Evolutionary conservation across 2,888 invertebrate genomes (phyloP).

Genomic region (Troides oblongomaculatus): DNA sequence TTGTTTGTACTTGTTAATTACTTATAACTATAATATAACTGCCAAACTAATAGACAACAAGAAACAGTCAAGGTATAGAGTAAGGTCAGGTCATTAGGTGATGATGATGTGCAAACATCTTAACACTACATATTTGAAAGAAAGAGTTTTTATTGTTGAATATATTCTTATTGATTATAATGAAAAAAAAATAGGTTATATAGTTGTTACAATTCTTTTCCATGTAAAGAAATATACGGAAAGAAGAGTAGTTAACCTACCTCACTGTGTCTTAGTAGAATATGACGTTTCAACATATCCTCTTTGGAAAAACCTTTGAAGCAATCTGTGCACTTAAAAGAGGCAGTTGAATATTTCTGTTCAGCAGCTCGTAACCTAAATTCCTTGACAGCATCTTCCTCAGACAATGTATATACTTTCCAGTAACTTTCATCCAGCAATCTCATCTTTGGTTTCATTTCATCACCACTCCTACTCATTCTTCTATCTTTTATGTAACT

Average conservation of each 20-base stretch:
- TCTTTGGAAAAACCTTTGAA: conserved; percentile 65
- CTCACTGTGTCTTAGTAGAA: conserved; percentile 54
- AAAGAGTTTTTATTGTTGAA: no score
- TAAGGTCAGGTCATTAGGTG: no score
- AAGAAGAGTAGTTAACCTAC: conserved; percentile 39
- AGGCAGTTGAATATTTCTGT: conserved; percentile 51
- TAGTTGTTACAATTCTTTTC: no score
- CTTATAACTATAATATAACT: no score
- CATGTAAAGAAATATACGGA: no score
- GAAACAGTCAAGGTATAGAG: no score
- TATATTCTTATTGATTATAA: no score
- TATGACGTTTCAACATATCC: conserved; percentile 60
- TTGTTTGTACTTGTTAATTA: background rate
- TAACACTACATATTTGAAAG: no score
- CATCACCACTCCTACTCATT: conserved; percentile 30
- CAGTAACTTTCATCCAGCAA: conserved; percentile 54
- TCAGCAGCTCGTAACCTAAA: conserved; percentile 51
- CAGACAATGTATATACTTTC: conserved; percentile 54
- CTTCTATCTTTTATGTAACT: conserved; percentile 35
- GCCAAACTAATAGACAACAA: no score
- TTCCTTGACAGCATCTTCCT: conserved; percentile 60
- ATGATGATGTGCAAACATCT: no score
- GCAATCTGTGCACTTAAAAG: conserved; percentile 60
- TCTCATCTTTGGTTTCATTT: conserved; percentile 36
- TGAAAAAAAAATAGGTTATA: no score